These are phyloP conservation scores for Loriculus beryllinus DNA, from an alignment of 2,797 vertebrate genomes.

Conservation along the genomic window DNA sequence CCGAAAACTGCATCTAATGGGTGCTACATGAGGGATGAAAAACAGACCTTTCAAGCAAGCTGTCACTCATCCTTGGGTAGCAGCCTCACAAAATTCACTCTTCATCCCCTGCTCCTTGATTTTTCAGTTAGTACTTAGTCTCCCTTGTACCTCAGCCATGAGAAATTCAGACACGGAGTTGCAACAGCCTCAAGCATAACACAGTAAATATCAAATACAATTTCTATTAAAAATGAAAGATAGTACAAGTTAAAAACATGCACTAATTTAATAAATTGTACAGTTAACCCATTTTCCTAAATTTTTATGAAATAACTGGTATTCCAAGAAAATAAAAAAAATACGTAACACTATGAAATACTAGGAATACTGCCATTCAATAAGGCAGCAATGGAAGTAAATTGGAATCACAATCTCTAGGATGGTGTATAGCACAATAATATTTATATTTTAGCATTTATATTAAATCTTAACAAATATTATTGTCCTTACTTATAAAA, in stretches of 20 bases:
- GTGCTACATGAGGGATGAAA: accelerated
- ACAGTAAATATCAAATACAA: not conserved
- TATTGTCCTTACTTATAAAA: not conserved
- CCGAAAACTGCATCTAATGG: not conserved
- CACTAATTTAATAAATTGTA: not conserved
- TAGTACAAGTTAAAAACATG: not conserved
- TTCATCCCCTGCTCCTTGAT: not conserved
- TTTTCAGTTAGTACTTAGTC: not conserved
- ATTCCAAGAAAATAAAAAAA: not conserved
- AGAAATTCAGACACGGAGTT: not conserved
- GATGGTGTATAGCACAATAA: not conserved
- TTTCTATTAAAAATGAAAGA: not conserved
- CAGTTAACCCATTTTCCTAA: not conserved
- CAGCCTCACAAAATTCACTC: not conserved
- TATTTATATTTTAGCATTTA: not conserved
- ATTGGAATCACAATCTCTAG: not conserved
- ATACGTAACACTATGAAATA: accelerated
- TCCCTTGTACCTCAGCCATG: not conserved
- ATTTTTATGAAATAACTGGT: not conserved
- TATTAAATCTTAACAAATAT: not conserved
- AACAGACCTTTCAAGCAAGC: not conserved
- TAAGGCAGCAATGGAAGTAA: not conserved
- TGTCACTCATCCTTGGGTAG: not conserved
- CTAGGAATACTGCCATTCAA: not conserved
- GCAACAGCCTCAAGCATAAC: not conserved